Evolutionary conservation across 1,140 invertebrate species (phyloP), one percentile per base, ranked within the genome.

Genomic region (Cydia strobilella): DNA sequence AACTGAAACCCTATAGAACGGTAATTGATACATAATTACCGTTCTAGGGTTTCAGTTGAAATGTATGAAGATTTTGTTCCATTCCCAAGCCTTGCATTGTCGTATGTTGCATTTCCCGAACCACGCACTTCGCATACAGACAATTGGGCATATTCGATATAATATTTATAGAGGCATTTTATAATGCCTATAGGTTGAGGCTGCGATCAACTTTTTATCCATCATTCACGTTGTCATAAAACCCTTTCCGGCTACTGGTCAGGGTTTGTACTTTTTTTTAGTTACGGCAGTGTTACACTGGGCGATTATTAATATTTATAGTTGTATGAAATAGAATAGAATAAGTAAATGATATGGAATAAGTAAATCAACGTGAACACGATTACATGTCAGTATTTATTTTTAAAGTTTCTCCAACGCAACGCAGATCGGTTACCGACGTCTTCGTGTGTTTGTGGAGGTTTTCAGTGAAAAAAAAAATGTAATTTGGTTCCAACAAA

Each of bases 181-280:
- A 31, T 65, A 65, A 35, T 59, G n/a, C 63, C 63, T 31, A 12
- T 59, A 27, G 15, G 23, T 31, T 31, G 63, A 65, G 4, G 27
- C 5, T n/a, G 13, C 4, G 12, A 65, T 65, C 15, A n/a, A 65
- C 63, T 65, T 65, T 65, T 65, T 65, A 20, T 35, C 63, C 63
- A 15, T 65, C 63, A 35, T 35, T 65, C 63, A 59, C 20, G 54
- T 59, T 35, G 27, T 65, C 63, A 65, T 65, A 65, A 65, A 65
- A 35, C 23, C 63, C 25, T 31, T 35, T 59, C 54, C 54, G 54
- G 63, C 63, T 65, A 65, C 63, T 65, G 63, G 63, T n/a, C 25
- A 20, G 25, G 13, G 35, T 65, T 35, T 65, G 1, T 65, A 5
- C 25, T n/a, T 65, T 51, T 63, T 65, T 65, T 65, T 10, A 31